Evolutionary conservation across 2,113 vertebrate genomes (phyloP).

Genomic region (Phylloscopus whistleri): DNA sequence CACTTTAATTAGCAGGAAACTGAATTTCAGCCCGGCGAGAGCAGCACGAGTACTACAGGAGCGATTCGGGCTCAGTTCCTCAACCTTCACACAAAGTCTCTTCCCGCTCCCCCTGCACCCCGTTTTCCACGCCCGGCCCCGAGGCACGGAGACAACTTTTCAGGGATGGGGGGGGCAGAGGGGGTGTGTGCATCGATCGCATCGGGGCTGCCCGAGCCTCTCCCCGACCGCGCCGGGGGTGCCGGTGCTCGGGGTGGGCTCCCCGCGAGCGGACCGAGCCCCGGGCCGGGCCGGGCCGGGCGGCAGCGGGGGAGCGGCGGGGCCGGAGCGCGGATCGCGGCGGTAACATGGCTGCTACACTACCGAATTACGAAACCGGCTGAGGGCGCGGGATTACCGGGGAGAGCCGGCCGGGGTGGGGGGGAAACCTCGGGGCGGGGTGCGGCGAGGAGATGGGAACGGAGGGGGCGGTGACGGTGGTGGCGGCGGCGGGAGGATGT

Average conservation of each 20-base stretch:
- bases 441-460: background rate
- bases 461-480: background rate
- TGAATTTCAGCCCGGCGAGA: background rate
- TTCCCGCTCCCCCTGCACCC: background rate
- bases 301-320: background rate
- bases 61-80: background rate
- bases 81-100: background rate
- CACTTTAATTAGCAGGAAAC: background rate
- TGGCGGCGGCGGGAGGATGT: background rate
- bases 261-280: background rate
- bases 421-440: background rate
- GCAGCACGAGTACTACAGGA: background rate
- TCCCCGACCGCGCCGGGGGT: background rate
- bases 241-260: background rate
- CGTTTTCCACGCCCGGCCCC: background rate
- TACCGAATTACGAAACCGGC: background rate
- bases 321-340: background rate
- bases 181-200: accelerated
- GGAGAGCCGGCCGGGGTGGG: background rate
- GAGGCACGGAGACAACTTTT: background rate
- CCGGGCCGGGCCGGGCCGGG: background rate
- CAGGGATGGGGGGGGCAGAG: background rate
- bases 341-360: conserved; percentile 8
- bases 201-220: accelerated
- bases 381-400: background rate